Percentiles rank a stretch among this genome's conserved stretches.
Conservation (phyloP, 2,888 invertebrate species). For the Strigamia maritima region DNA sequence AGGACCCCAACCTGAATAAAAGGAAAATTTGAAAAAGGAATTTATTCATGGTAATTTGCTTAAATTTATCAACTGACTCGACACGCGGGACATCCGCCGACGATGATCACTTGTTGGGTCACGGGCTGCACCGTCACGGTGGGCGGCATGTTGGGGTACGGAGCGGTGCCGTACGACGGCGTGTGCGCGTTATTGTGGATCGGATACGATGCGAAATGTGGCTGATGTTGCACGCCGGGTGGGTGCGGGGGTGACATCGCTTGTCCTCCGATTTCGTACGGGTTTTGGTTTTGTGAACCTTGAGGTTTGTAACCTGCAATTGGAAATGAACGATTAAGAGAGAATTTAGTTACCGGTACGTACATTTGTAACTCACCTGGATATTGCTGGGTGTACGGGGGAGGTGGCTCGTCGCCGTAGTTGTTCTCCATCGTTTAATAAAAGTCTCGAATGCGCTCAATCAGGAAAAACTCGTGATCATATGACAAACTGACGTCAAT, state of each 20-base stretch:
- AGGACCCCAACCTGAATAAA: conserved; percentile 43
- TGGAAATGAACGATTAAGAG: no score
- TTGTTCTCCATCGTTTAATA: background rate
- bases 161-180: background rate
- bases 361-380: background rate
- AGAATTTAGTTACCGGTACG: no score
- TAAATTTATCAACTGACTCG: conserved; percentile 57
- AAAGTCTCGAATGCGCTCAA: no score
- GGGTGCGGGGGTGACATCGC: no score
- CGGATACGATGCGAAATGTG: no score
- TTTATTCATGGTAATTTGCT: background rate
- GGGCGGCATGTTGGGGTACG: background rate
- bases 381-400: background rate
- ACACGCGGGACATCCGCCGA: conserved; percentile 85
- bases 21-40: no score
- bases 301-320: no score
- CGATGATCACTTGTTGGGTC: conserved; percentile 73
- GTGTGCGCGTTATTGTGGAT: background rate
- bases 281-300: no score
- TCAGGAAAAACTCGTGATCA: no score
- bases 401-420: background rate
- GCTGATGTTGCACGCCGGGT: background rate
- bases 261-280: no score
- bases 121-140: conserved; percentile 55
- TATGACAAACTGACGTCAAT: background rate